Evolutionary conservation across 2,888 invertebrate species (phyloP).

Genomic region (Xestia sexstrigata): DNA sequence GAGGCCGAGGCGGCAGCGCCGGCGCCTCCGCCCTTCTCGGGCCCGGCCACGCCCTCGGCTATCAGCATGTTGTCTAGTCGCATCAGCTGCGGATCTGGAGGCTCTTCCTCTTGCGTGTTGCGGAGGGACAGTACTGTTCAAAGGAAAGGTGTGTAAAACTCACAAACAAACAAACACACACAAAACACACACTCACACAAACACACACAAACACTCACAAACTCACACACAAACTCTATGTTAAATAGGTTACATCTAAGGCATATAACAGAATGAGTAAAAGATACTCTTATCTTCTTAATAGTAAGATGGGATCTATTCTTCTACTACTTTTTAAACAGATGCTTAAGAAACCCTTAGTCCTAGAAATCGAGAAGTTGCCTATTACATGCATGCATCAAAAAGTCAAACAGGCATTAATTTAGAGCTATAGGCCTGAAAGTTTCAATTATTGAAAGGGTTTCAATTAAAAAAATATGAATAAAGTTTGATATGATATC

Average conservation of each 20-base stretch:
- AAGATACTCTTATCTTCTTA: not conserved
- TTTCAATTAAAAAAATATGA: not conserved
- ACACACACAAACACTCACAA: too few relatives aligned
- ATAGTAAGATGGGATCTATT: not conserved
- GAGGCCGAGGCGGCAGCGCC: conserved; percentile 97
- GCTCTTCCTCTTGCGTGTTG: conserved; percentile 99
- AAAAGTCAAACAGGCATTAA: not conserved
- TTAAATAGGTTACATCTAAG: not conserved
- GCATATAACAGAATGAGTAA: not conserved
- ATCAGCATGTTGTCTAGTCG: conserved; percentile 99
- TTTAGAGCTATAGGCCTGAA: not conserved
- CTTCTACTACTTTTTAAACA: not conserved
- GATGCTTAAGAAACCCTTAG: not conserved
- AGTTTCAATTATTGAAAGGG: not conserved
- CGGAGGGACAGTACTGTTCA: conserved; percentile 96
- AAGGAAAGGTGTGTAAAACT: not conserved
- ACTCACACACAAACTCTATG: too few relatives aligned
- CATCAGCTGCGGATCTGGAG: conserved; percentile 99
- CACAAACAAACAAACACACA: too few relatives aligned
- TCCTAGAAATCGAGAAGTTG: not conserved
- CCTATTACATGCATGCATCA: not conserved
- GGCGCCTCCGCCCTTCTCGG: conserved; percentile 97
- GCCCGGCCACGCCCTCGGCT: conserved; percentile 99
- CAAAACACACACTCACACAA: too few relatives aligned
- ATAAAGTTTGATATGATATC: not conserved